Evolutionary conservation across 2,113 vertebrate species (phyloP).

Genomic region (Leucoraja erinaceus): DNA sequence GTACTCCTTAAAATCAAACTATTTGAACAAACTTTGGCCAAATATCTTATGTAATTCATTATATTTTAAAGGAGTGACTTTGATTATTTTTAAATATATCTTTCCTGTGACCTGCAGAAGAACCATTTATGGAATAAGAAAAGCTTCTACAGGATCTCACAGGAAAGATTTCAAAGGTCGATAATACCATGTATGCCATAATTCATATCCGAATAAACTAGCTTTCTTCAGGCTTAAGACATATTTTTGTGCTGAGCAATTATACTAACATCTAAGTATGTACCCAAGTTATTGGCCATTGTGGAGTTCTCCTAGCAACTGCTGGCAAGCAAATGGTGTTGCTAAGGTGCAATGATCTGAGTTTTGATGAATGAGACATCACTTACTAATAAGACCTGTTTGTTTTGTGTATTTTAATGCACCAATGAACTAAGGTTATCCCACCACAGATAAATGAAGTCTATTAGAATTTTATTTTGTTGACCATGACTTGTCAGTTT

Average conservation of each 20-base stretch:
- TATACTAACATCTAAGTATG: not conserved
- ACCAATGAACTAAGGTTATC: not conserved
- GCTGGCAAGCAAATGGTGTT: not conserved
- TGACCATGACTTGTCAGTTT: slow-evolving; percentile 23
- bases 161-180: not conserved
- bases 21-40: not conserved
- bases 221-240: not conserved
- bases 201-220: not conserved
- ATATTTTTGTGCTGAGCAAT: not conserved
- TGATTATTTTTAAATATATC: not conserved
- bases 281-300: not conserved
- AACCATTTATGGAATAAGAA: not conserved
- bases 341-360: not conserved
- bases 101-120: not conserved
- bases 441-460: not conserved
- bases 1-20: not conserved
- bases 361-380: not conserved
- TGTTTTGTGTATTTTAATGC: slow-evolving; percentile 25
- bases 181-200: not conserved
- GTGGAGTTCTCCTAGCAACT: not conserved
- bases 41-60: too few relatives aligned
- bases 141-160: not conserved
- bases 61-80: too few relatives aligned
- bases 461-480: slow-evolving; percentile 21
- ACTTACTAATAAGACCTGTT: not conserved